Evolutionary conservation across 2,888 invertebrate species (phyloP), one percentile per base, ranked within the genome.

Genomic region (Caenorhabditis sp.): DNA sequence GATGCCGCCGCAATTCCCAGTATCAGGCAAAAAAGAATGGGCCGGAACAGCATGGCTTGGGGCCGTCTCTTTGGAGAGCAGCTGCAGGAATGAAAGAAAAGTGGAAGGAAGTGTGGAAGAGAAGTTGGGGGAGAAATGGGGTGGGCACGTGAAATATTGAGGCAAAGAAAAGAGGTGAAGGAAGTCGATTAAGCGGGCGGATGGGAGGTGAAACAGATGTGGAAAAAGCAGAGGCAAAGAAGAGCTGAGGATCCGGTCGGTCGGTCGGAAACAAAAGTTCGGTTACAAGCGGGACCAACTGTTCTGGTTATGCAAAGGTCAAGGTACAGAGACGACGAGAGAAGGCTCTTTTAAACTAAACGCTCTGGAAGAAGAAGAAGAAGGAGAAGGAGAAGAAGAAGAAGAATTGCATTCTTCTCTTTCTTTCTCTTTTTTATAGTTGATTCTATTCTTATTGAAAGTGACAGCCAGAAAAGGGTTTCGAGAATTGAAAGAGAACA

Each of bases 21-120:
- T 18, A 32, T 15, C 50, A 70, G 15, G 51, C 24, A 60, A 5
- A 61, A 18, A 11, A 37, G 8, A n/a, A 70, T 15, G 2, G 40
- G 18, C 28, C n/a, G 47, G 68, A 70, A 28, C 55, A 62, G 53
- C 69, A 65, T 70, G 18, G 28, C n/a, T n/a, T n/a, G n/a, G n/a
- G n/a, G n/a, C n/a, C n/a, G n/a, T n/a, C n/a, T n/a, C n/a, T n/a
- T n/a, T n/a, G n/a, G n/a, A n/a, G 22, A 61, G 44, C 18, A 35
- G n/a, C 18, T 18, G 40, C 18, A 35, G 35, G 6, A 44, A 35
- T 20, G 61, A 37, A 22, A 58, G 64, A 58, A 35, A 74, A 44
- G 62, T 32, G 70, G 50, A 56, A 37, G 40, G 44, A 47, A 37
- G n/a, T n/a, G n/a, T n/a, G 50, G n/a, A 24, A 47, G 55, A 58